These are phyloP conservation scores for Lineus longissimus DNA, from an alignment of 1,140 invertebrate species.

Conservation along the genomic window DNA sequence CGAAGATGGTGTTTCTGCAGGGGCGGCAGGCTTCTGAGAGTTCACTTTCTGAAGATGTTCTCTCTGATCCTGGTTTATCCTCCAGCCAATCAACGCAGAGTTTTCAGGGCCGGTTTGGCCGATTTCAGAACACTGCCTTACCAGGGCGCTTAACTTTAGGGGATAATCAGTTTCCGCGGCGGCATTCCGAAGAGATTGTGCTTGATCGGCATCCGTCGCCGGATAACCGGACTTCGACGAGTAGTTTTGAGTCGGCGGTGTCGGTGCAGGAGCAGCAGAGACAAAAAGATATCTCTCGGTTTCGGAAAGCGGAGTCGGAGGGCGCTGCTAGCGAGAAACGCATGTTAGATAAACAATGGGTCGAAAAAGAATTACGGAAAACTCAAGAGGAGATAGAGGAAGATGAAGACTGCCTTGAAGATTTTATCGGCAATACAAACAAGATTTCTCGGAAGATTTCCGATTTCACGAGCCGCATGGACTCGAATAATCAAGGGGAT, in stretches of 20 bases:
- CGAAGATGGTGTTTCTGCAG: constrained; percentile 5
- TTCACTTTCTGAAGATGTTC: background rate
- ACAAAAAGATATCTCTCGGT: constrained; percentile 23
- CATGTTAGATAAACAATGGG: constrained; percentile 58
- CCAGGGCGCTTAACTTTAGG: background rate
- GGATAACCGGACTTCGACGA: constrained; percentile 34
- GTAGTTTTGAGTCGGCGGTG: constrained; percentile 29
- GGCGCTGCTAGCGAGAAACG: constrained; percentile 54
- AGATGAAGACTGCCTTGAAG: constrained; percentile 52
- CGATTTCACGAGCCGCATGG: constrained; percentile 4
- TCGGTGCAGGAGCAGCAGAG: constrained; percentile 35
- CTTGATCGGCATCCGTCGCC: constrained; percentile 21
- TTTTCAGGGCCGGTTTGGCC: background rate
- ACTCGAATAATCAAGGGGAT: background rate
- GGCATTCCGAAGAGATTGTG: constrained; percentile 4
- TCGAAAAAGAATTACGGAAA: constrained; percentile 62
- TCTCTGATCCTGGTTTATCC: background rate
- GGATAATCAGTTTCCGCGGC: background rate
- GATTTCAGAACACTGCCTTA: background rate
- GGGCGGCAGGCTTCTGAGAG: background rate
- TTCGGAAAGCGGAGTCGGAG: constrained; percentile 18
- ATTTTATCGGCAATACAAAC: constrained; percentile 26
- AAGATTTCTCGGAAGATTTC: background rate
- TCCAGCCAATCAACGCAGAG: background rate
- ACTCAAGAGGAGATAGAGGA: constrained; percentile 67